Conservation (phyloP, 2,888 invertebrate genomes). For the Brachylomia viminalis region DNA sequence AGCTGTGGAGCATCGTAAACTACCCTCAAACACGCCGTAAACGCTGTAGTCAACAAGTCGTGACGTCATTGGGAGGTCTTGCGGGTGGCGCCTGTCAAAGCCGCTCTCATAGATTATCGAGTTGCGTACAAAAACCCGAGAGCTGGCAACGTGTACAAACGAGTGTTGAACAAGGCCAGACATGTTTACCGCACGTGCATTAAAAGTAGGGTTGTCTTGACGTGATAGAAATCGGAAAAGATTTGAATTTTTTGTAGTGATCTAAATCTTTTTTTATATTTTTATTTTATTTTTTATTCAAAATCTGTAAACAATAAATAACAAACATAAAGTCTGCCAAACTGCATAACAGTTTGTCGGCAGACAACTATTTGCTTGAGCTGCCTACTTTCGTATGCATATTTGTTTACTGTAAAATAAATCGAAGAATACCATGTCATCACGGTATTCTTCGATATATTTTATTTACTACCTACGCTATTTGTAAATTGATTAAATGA, state of each 20-base stretch:
- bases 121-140: slow-evolving; percentile 15
- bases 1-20: slow-evolving; percentile 6
- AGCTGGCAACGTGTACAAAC: neutral
- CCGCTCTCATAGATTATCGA: slow-evolving; percentile 38
- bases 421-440: too few species aligned
- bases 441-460: neutral
- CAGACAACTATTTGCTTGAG: neutral
- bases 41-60: slow-evolving; percentile 32
- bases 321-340: too few species aligned
- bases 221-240: neutral
- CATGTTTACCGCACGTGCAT: slow-evolving; percentile 23
- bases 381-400: neutral
- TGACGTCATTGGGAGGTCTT: slow-evolving; percentile 4
- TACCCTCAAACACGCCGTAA: slow-evolving; percentile 17
- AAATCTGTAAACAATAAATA: too few species aligned
- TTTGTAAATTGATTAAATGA: neutral
- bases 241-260: neutral
- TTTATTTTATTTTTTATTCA: too few species aligned
- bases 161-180: slow-evolving; percentile 22
- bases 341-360: too few species aligned
- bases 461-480: neutral
- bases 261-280: too few species aligned
- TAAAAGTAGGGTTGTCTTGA: neutral
- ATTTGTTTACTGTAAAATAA: neutral
- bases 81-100: neutral